A percentile compares a stretch with the other conserved stretches of the same genome.
These are phyloP conservation scores for Luffia ferchaultella DNA, from an alignment of 2,888 invertebrate species.

Conservation along the genomic window DNA sequence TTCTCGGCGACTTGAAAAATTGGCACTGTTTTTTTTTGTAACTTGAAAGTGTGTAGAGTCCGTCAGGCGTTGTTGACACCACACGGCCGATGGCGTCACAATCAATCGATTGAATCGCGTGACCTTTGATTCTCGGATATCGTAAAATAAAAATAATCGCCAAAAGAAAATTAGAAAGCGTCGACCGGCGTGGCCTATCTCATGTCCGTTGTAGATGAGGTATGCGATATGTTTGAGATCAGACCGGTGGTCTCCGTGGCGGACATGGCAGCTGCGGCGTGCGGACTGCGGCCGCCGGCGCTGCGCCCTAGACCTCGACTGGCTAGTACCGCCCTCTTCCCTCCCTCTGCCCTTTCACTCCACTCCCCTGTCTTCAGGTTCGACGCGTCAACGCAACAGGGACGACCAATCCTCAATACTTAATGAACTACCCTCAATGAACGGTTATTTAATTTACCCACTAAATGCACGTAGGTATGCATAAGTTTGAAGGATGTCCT, in stretches of 20 bases:
- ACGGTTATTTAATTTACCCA: too few species aligned
- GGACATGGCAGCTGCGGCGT: background rate
- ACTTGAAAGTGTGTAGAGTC: too few species aligned
- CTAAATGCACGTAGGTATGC: background rate
- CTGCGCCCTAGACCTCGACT: background rate
- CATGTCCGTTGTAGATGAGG: background rate
- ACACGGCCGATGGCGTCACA: background rate
- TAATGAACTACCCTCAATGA: background rate
- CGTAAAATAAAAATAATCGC: background rate
- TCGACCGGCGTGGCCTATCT: background rate
- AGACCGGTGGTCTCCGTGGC: background rate
- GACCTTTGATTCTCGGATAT: background rate
- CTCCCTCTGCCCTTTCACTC: background rate
- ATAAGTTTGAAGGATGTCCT: too few species aligned
- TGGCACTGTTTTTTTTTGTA: constrained; percentile 57
- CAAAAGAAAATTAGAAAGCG: background rate
- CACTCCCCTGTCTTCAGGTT: background rate
- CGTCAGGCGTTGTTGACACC: too few species aligned
- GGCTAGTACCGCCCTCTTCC: background rate
- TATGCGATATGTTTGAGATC: background rate
- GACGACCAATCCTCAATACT: background rate
- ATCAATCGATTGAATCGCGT: background rate
- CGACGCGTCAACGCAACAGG: background rate
- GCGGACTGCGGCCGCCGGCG: background rate
- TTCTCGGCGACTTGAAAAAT: constrained; percentile 37